Conservation (phyloP, 2,797 vertebrate genomes). For the Acanthis flammea region DNA sequence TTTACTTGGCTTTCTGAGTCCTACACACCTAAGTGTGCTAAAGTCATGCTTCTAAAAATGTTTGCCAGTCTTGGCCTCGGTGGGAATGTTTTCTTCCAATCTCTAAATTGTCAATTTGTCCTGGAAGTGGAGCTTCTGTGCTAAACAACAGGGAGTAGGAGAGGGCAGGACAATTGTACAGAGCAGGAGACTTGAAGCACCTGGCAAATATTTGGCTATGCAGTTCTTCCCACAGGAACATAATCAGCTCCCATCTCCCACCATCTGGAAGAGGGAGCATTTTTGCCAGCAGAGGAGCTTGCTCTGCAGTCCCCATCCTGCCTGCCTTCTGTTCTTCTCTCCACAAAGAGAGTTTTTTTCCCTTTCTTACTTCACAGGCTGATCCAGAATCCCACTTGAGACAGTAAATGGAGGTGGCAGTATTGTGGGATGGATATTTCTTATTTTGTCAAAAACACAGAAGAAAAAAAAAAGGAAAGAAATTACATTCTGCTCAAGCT, state of each 20-base stretch:
- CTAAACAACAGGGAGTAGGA: slow-evolving; percentile 13
- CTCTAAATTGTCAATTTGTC: slow-evolving; percentile 36
- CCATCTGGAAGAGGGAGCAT: slow-evolving; percentile 45
- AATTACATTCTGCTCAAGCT: neutral
- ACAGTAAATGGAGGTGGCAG: neutral
- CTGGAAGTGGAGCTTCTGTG: slow-evolving; percentile 18
- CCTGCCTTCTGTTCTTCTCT: slow-evolving; percentile 26
- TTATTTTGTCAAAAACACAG: neutral
- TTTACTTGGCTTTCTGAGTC: neutral
- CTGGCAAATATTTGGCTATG: slow-evolving; percentile 29
- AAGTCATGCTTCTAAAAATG: neutral
- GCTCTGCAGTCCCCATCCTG: slow-evolving; percentile 5
- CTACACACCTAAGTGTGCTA: neutral
- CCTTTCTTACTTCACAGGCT: neutral
- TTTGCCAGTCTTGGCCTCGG: neutral
- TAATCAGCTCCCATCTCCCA: slow-evolving; percentile 13
- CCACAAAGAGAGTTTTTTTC: neutral
- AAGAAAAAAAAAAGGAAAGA: neutral
- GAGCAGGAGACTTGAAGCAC: slow-evolving; percentile 39
- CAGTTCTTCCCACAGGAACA: slow-evolving; percentile 40
- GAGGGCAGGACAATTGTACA: neutral
- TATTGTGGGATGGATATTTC: neutral
- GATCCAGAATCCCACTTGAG: neutral
- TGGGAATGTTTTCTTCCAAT: neutral
- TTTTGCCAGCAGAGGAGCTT: slow-evolving; percentile 53